Base-by-base conservation (phyloP, 2,113 vertebrate species). In the Protomyctophum bolini region DNA sequence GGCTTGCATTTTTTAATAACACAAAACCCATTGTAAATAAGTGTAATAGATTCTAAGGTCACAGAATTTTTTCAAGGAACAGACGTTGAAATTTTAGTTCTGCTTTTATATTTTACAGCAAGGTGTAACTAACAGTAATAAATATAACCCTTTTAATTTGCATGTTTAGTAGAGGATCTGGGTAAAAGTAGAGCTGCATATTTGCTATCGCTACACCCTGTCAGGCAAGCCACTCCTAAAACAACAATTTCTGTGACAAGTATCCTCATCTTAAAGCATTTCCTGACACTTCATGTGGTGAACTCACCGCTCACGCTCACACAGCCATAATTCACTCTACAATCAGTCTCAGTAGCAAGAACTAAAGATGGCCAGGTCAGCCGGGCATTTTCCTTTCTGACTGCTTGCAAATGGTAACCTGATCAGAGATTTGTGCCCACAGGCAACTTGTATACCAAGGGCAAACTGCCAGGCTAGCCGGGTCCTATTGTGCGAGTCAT, bases 161-260 rank as follows among this genome's bases (percentile, higher is more conserved):
- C 33, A 0, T 41, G 33, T 41, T 41, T 41, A 41, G 33, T 3
- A 41, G 33, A 41, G 55, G 68, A 49, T 49, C 41, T 7, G 58
- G n/a, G 68, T 28, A 4, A 6, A 57, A 58, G 66, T 5, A 14
- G 21, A 41, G 49, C 48, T 29, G 11, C 58, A 63, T 55, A 78
- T 33, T 68, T 51, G 49, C 1, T 41, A 21, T 58, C 46, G 58
- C 4, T 58, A 0, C 48, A 29, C 63, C 4, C 47, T 6, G n/a
- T 56, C 61, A 58, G 21, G 1, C 6, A 6, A 51, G 21, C 59
- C 73, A 55, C 33, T 28, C 15, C 12, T 51, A 28, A 68, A 63
- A 51, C 75, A 14, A 49, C 11, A 10, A 77, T 64, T 75, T 71
- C 72, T 63, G 70, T 78, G 74, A 69, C 74, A 81, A 75, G 69